A percentile compares a stretch with the other conserved stretches of the same genome.
Evolutionary conservation across 1,140 invertebrate species (phyloP).

Genomic region (Cryptotermes secundus): DNA sequence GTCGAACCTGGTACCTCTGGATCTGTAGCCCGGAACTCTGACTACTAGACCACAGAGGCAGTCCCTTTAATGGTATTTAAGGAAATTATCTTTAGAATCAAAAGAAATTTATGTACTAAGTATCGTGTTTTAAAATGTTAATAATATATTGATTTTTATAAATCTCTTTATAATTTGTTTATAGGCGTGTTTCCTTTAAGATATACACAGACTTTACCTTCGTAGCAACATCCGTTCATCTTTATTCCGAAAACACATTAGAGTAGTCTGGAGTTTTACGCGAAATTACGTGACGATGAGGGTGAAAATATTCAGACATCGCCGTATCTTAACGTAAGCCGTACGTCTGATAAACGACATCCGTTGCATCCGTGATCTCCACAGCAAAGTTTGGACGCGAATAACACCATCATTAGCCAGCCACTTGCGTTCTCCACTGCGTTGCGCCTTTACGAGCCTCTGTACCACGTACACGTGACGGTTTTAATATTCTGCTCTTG

Average conservation of each 20-base stretch:
- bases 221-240: background rate
- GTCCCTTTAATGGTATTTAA: too few species aligned
- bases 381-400: background rate
- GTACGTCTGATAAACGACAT: background rate
- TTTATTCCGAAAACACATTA: background rate
- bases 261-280: background rate
- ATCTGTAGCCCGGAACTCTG: too few species aligned
- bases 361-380: background rate
- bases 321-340: background rate
- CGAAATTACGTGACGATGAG: background rate
- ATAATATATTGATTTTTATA: too few species aligned
- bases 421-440: background rate
- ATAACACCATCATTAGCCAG: conserved; percentile 1
- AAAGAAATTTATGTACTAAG: too few species aligned
- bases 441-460: background rate
- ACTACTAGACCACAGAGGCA: too few species aligned
- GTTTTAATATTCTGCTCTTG: background rate
- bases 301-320: background rate
- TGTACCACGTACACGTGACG: background rate
- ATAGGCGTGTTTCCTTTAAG: too few species aligned
- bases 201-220: too few species aligned
- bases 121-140: too few species aligned
- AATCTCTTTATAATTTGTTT: too few species aligned
- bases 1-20: too few species aligned
- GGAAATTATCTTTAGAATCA: too few species aligned